Evolutionary conservation across 2,113 vertebrate species (phyloP), one percentile per base, ranked within the genome.

Genomic region (Halichoerus grypus): DNA sequence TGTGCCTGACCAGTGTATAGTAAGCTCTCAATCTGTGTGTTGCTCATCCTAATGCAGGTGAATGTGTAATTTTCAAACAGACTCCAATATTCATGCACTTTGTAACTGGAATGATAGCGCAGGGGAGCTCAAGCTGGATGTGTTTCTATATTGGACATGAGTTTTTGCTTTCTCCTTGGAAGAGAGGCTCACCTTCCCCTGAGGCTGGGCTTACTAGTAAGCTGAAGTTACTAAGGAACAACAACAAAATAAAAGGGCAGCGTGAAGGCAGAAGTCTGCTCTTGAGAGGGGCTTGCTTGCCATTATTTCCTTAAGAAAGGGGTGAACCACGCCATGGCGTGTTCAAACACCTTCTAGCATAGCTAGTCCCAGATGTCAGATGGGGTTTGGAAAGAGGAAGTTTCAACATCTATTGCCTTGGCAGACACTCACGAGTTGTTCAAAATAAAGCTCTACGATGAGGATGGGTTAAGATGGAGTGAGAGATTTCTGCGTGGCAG

Each of bases 351-450:
- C 91, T 97, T 96, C 80, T 18, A 26, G 36, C 46, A 77, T 8
- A 90, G 95, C 91, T 91, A 59, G 65, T 82, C 95, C 79, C 95
- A 96, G 83, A 81, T 88, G 84, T 92, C 63, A 90, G 53, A 87
- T 49, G 63, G 63, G 49, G 24, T 90, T 88, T 88, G 79, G 55
- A 97, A 88, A 96, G 36, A 92, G 95, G 67, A 91, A 88, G 51
- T 96, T 93, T 97, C 94, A 92, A 86, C 90, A 97, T 91, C 94
- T 19, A 16, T 42, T 39, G 61, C 67, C 51, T 92, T 92, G 87
- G 79, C 83, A 96, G 88, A 96, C 57, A 67, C 28, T 83, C 55
- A 28, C 9, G 76, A 88, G 71, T 36, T 53, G 42, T 67, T 85
- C n/a, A 94, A 85, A 92, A 94, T 83, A 87, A 95, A 93, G 93